Evolutionary conservation across 2,797 vertebrate species (phyloP), one percentile per base, ranked within the genome.

Genomic region (Thripadectes ignobilis): DNA sequence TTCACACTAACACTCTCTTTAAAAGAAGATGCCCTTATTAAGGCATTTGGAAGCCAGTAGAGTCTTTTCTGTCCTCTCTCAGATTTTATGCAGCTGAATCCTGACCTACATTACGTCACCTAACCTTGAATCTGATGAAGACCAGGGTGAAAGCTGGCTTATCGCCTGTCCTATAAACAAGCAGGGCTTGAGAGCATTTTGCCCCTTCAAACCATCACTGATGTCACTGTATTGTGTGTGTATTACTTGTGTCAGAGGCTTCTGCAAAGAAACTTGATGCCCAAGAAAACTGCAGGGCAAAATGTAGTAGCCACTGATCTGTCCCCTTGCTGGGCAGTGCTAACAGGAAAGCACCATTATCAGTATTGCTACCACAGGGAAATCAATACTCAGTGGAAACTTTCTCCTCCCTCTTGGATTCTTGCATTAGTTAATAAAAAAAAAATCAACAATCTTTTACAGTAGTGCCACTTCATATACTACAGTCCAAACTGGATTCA

Each of bases 1-100:
- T 94, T 92, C 39, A 93, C 68, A 72, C 90, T 77, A 91, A 92
- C 80, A 7, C 41, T 75, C 74, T 80, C 80, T 79, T 66, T 66
- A 54, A 54, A 87, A 92, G 88, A 92, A 91, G 88, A 97, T 96
- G 94, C 48, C 96, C 96, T 97, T 97, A 96, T 97, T 97, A 97
- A 97, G 96, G 77, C 95, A 97, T 97, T 96, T 96, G 88, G 89
- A 97, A 96, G 69, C 41, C 77, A 79, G 81, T 9, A 30, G 0
- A 1, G 43, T 54, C 88, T 95, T 96, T 93, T 95, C 88, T 87
- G 65, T 95, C 77, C 85, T 83, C 82, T 84, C 72, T 59, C 77
- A 85, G 80, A 54, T 92, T 95, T 95, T 92, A 68, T 36, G 65
- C 54, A 54, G 85, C 68, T 92, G 65, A 96, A 95, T 95, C 67